Base-by-base conservation (phyloP, 23 tunicate genomes). In the Oikopleura albicans region DNA sequence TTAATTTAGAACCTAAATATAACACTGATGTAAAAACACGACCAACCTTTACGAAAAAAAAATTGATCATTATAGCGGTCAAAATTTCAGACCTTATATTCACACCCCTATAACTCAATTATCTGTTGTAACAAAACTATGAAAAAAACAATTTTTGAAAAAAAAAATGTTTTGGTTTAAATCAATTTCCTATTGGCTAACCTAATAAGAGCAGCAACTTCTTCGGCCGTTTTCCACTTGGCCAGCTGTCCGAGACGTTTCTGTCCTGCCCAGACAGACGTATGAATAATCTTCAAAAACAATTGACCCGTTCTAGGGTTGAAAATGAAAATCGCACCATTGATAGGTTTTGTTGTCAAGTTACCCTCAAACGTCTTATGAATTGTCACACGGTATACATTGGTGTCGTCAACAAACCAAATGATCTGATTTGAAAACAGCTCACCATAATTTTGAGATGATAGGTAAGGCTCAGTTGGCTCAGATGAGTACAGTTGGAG, bases 261-360 rank as follows among this genome's bases (percentile, higher is more conserved):
- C 87, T 95, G 99, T 12, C 99, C 99, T 0, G 99, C 99, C 99
- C 99, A 95, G 34, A 95, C 99, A 0, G 99, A 95, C 39, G 99
- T 95, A 86, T 95, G 99, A 75, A 95, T 95, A 84, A 95, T 95
- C 83, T 95, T 95, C 49, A 95, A 87, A 87, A 95, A 95, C 36
- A 95, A 88, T 66, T 95, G 99, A 22, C 99, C 99, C 35, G 99
- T 95, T 27, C 99, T 87, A 38, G 99, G 99, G 63, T 95, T 95
- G 87, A 95, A 95, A 31, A 95, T 95, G 84, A 95, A 95, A 83
- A 95, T 95, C 39, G 99, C 99, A 31, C 99, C 99, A 84, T 95
- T 95, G 90, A 95, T 95, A 31, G 99, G 99, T 75, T 95, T 95
- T 31, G 99, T 95, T 41, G 99, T 95, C 83, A 95, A 85, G 83